Evolutionary conservation across 2,113 vertebrate species (phyloP), one percentile per base, ranked within the genome.

Genomic region (Calyptomena viridis): DNA sequence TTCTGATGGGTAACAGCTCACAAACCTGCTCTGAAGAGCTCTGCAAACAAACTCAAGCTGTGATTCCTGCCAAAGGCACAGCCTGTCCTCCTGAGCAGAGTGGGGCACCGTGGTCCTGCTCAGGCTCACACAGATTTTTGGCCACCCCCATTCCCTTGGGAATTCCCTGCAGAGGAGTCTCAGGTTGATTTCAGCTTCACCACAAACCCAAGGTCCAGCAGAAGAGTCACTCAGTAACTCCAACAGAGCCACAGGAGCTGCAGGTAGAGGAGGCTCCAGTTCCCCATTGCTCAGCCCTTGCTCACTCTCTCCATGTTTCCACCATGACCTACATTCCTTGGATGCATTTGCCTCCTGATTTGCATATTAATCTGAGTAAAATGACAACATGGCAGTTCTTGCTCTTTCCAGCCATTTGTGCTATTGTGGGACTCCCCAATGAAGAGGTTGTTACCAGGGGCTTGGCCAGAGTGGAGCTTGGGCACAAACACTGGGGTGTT

Each of bases 301-400:
- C 69, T 53, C 66, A 82, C 16, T 16, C 11, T 75, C n/a, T 25
- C 47, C 22, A 8, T 14, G 0, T 66, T 90, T 64, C 79, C 89
- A 64, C 68, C 13, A 1, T 74, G 96, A 89, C 97, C 96, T 87
- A 91, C 93, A 90, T 95, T 96, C 82, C 80, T 87, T 24, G 71
- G 64, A 68, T 3, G 72, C 68, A 39, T 81, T 59, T 58, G 52
- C 68, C 58, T 89, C 67, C 75, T 10, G 27, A 88, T 94, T 90
- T 79, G 73, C 96, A 87, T 64, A 42, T 60, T 89, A 95, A 91
- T 60, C 47, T 56, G 63, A 92, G 33, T 55, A 81, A 87, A 96
- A 81, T 35, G 58, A 60, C 60, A 78, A 2, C 39, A 3, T 9
- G 74, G 11, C 28, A 16, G 40, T 7, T 82, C 78, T 75, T 75